Percentiles rank a stretch among this genome's conserved stretches.
These are phyloP conservation scores for Caenorhabditis auriculariae DNA, from an alignment of 2,888 invertebrate genomes.

Conservation along the genomic window DNA sequence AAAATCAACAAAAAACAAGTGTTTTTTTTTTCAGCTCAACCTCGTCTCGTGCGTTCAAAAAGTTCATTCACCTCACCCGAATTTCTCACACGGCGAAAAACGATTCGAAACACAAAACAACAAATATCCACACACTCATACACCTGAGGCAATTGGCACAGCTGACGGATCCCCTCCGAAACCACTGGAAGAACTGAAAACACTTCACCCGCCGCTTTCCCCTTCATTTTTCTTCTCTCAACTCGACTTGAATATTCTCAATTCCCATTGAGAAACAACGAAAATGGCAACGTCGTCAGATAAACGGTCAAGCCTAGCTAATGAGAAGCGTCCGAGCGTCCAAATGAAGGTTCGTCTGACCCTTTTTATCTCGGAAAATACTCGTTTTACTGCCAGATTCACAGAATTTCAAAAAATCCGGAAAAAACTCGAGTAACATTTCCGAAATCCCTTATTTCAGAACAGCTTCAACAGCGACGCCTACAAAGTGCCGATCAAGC, in stretches of 20 bases:
- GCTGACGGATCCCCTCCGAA: too few relatives aligned
- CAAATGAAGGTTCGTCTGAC: constrained; percentile 15
- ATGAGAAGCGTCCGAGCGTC: constrained; percentile 25
- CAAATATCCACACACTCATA: too few relatives aligned
- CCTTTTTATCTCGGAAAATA: neutral
- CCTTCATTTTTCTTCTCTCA: neutral
- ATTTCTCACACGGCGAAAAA: too few relatives aligned
- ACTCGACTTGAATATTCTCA: neutral
- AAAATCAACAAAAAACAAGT: too few relatives aligned
- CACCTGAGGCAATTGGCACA: too few relatives aligned
- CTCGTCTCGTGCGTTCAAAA: too few relatives aligned
- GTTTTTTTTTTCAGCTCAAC: too few relatives aligned
- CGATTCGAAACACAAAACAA: too few relatives aligned
- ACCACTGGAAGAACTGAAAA: neutral
- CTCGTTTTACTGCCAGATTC: neutral
- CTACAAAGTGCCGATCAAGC: constrained; percentile 37
- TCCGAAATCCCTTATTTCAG: constrained; percentile 4
- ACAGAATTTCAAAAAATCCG: too few relatives aligned
- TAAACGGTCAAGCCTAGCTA: constrained; percentile 16
- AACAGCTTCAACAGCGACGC: constrained; percentile 25
- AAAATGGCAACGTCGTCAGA: constrained; percentile 19
- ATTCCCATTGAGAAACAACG: neutral
- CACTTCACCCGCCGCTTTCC: too few relatives aligned
- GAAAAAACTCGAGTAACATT: too few relatives aligned
- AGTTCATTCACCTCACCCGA: too few relatives aligned